Base-by-base conservation (phyloP, 2,797 vertebrate species). In the Denticeps clupeoides region DNA sequence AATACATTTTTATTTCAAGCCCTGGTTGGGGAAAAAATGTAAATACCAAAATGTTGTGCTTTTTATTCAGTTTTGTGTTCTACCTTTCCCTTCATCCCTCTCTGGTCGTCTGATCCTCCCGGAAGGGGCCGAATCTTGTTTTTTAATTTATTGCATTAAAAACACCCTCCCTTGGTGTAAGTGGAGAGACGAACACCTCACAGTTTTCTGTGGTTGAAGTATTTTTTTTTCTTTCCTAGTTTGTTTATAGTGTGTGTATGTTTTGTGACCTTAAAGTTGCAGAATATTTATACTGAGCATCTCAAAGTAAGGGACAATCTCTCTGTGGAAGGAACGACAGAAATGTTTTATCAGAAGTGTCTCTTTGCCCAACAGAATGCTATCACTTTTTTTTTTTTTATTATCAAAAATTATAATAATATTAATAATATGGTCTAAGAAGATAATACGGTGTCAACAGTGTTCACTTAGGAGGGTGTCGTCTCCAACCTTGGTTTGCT, bases 231-330 rank as follows among this genome's bases (percentile, higher is more conserved):
- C 27, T 52, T 49, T 54, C 31, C 37, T 31, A 18, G 26, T 46
- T 29, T 52, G 53, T 53, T 43, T 22, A n/a, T n/a, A n/a, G 23
- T 47, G 3, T 37, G 24, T 41, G 12, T 27, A 32, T 47, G 51
- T 47, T 26, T 35, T 37, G 15, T 41, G 28, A 49, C 23, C 43
- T 44, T 35, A 44, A 47, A 53, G 31, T 51, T 62, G 52, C 60
- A 38, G 41, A 53, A 49, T 67, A 59, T 57, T 47, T 58, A 49
- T 59, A 67, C 58, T 53, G 65, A 60, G 63, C 69, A 71, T 73
- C 70, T 62, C 71, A 73, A 67, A 35, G 41, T 42, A 71, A 67
- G 56, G 54, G 52, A 62, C 24, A 56, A n/a, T n/a, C n/a, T n/a
- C n/a, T n/a, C n/a, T n/a, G n/a, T n/a, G n/a, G n/a, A n/a, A n/a